Percentiles rank a stretch among this genome's conserved stretches.
phyloP scores from a whole-genome alignment of 1,140 invertebrate species.

The Branchinecta lindahli region DNA sequence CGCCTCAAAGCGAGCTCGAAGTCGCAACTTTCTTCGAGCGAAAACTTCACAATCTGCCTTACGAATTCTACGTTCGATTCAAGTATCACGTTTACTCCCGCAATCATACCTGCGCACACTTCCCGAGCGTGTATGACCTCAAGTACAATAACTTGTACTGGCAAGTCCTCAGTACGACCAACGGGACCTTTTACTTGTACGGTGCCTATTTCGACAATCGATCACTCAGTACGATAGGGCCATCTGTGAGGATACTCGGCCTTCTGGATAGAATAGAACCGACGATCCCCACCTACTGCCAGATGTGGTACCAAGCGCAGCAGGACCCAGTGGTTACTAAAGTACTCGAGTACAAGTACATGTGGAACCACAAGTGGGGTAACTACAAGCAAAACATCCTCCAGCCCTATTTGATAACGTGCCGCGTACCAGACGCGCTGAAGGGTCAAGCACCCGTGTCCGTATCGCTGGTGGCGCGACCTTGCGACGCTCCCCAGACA shows the following conservation, averaged over 20 bases:
- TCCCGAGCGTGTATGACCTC: constrained; percentile 68
- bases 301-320: constrained; percentile 74
- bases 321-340: constrained; percentile 55
- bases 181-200: constrained; percentile 74
- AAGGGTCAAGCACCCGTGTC: constrained; percentile 51
- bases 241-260: constrained; percentile 65
- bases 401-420: constrained; percentile 77
- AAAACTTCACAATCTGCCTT: constrained; percentile 54
- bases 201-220: constrained; percentile 74
- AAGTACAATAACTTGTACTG: constrained; percentile 64
- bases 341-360: constrained; percentile 75
- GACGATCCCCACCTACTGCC: constrained; percentile 61
- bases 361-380: constrained; percentile 87
- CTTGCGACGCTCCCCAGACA: constrained; percentile 67
- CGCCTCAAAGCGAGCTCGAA: constrained; percentile 11
- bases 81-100: constrained; percentile 56
- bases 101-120: constrained; percentile 56
- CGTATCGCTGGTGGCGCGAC: constrained; percentile 66
- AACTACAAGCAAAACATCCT: constrained; percentile 83
- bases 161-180: constrained; percentile 56
- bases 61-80: constrained; percentile 58
- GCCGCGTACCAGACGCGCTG: constrained; percentile 47
- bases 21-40: constrained; percentile 15
- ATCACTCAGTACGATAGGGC: constrained; percentile 53
- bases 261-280: constrained; percentile 81